These are phyloP conservation scores for Caenorhabditis angaria DNA, from an alignment of 2,888 invertebrate species.

Conservation along the genomic window DNA sequence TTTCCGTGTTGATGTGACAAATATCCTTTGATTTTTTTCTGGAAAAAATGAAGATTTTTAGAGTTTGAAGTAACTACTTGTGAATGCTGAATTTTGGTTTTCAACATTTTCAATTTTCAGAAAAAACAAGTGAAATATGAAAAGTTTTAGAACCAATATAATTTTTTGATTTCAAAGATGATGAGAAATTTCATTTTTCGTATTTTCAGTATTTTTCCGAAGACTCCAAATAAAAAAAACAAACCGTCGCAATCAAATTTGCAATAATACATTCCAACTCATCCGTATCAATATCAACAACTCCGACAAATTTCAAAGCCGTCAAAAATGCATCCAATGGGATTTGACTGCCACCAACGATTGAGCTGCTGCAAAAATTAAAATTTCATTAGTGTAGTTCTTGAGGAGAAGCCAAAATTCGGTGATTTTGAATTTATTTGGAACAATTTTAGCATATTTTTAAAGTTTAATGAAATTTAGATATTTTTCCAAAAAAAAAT, in stretches of 20 bases:
- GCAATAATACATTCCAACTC: slow-evolving; percentile 96
- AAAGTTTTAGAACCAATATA: too few species aligned
- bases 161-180: too few species aligned
- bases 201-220: background rate
- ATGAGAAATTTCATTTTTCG: background rate
- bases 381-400: background rate
- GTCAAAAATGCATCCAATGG: slow-evolving; percentile 85
- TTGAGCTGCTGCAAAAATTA: slow-evolving; percentile 71
- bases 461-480: too few species aligned
- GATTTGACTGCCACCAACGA: slow-evolving; percentile 81
- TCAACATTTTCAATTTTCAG: background rate
- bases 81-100: background rate
- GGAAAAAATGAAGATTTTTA: slow-evolving; percentile 38
- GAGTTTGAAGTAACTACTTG: background rate
- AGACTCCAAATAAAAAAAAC: slow-evolving; percentile 3
- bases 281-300: slow-evolving; percentile 86
- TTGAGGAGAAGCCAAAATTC: too few species aligned
- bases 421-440: too few species aligned
- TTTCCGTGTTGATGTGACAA: slow-evolving; percentile 96
- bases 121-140: too few species aligned
- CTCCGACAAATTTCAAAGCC: slow-evolving; percentile 84
- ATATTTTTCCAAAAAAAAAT: too few species aligned
- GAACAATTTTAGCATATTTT: too few species aligned
- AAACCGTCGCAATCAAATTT: slow-evolving; percentile 87
- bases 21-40: slow-evolving; percentile 95